A percentile compares a stretch with the other conserved stretches of the same genome.
These are phyloP conservation scores for Aurelia sp. DNA, from an alignment of 30 jellyfish, hydroid and myxozoan species.

Conservation along the genomic window DNA sequence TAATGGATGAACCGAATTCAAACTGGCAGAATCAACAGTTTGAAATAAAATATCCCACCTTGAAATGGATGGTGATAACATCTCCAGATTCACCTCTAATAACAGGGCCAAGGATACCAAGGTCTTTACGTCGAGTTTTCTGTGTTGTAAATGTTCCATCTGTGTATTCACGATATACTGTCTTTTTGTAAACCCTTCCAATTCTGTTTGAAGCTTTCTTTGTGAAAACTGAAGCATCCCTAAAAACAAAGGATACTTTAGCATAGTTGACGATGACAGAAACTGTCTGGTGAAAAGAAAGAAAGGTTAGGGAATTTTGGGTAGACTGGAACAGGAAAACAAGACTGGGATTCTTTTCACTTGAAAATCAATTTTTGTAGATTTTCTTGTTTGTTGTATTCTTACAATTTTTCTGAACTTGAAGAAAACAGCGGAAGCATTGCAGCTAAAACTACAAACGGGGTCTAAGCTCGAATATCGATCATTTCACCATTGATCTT, in stretches of 20 bases:
- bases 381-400: too few species aligned
- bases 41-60: slow-evolving; percentile 7
- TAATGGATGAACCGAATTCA: too few species aligned
- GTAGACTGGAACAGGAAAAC: too few species aligned
- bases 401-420: too few species aligned
- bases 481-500: too few species aligned
- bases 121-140: slow-evolving; percentile 34
- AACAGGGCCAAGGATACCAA: slow-evolving; percentile 77
- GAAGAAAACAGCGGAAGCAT: too few species aligned
- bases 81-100: slow-evolving; percentile 72
- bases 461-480: too few species aligned
- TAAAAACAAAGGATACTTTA: background rate
- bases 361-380: too few species aligned
- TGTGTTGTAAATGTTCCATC: slow-evolving; percentile 37
- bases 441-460: too few species aligned
- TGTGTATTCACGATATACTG: slow-evolving; percentile 67
- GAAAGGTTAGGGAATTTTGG: background rate
- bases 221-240: slow-evolving; percentile 77
- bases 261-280: background rate
- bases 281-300: too few species aligned
- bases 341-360: too few species aligned
- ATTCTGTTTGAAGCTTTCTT: slow-evolving; percentile 58
- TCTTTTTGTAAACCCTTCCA: slow-evolving; percentile 70
- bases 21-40: too few species aligned
- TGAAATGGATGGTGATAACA: slow-evolving; percentile 45